Evolutionary conservation across 2,113 vertebrate species (phyloP), one percentile per base, ranked within the genome.

Genomic region (Syrrhaptes paradoxus): DNA sequence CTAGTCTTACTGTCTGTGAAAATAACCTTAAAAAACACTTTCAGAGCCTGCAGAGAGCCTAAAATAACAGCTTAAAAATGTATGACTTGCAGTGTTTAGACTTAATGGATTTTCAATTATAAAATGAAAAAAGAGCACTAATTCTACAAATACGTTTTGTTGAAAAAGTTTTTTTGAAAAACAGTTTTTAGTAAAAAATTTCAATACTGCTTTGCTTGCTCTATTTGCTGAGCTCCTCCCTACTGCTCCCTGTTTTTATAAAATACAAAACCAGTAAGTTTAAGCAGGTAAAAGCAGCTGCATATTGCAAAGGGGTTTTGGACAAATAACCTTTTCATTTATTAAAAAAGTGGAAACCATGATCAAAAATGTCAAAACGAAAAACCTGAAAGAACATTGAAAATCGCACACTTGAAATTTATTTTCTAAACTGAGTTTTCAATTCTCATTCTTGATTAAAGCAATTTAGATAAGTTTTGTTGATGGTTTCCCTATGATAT

Each of bases 1-100:
- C 79, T 93, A 83, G 87, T 85, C 72, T 65, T 67, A 31, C 46
- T 84, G 63, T 59, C 80, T 87, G 45, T 77, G 61, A 90, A 95
- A 87, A 78, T 62, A 89, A 74, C 32, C 51, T 67, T 63, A 49
- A 72, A 92, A 31, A 92, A 31, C 2, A 36, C 48, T 90, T 71
- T 28, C 2, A 1, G 26, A 90, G 17, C 59, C 52, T 86, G 67
- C 6, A 89, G 61, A 78, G 57, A 68, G 65, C 48, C 28, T 4
- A 11, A 65, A 93, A 68, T 49, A 75, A 36, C 66, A 86, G 17
- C 55, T 80, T 80, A 34, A 77, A 83, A 51, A 46, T 29, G 4
- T 52, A 48, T 61, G 13, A 55, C 29, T 89, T 85, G 21, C 52
- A 72, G 19, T 59, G 11, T 80, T 75, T 90, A 48, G 19, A 52